Base-by-base conservation (phyloP, 2,888 invertebrate genomes). In the Bibio marci region DNA sequence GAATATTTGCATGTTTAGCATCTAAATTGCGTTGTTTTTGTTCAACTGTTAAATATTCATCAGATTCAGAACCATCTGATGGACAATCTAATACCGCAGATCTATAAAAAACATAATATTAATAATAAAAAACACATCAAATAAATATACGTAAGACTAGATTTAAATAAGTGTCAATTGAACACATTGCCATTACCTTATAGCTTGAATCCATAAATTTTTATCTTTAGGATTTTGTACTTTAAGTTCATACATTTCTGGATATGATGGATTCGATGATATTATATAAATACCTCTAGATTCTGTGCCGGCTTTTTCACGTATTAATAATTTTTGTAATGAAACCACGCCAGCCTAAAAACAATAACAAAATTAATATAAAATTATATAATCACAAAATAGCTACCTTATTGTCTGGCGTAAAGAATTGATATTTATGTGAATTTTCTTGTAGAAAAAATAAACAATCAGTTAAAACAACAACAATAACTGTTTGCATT, bases 191-290 rank as follows among this genome's bases (percentile, higher is more conserved):
- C 35, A 12, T 47, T 56, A 77, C 70, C 87, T 71, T 50, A 94
- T 80, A 30, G 81, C 76, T 52, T 80, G 78, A 55, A 92, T 87
- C 94, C 94, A 94, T 11, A 73, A 65, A 52, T 81, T 80, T 54
- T 88, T 83, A 52, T 92, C 90, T 58, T 87, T 86, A 25, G 88
- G 88, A 46, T 82, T 74, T 52, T 86, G 83, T 19, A 79, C 76
- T 54, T 91, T 77, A 38, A 95, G 65, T 57, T 94, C 94, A 57
- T 92, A 94, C 92, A 95, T 94, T 66, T 94, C 94, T 0, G 92
- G 92, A 54, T 83, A 85, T 4, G 77, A 71, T 5, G 88, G 86
- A 53, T 88, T 88, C 48, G 88, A 87, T 47, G 86, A 87, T 50
- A 95, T 91, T 40, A 95, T 72, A 64, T 92, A 94, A 52, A 95